phyloP scores from a whole-genome alignment of 1,140 invertebrate species.

The Brachystomella parvula region DNA sequence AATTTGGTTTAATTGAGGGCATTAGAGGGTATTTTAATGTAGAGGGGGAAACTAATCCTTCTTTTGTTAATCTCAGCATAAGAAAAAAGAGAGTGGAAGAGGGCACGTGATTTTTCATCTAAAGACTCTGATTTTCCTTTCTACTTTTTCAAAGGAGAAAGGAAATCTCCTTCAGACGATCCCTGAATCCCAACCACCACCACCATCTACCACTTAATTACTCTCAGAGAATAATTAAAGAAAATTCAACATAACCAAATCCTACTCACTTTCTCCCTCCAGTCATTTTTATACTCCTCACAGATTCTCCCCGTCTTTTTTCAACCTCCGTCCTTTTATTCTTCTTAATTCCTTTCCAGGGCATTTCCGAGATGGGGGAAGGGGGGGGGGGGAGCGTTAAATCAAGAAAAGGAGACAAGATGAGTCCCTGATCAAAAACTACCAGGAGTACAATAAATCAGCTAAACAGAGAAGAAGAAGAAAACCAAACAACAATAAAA shows the following conservation, averaged over 20 bases:
- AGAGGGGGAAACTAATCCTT: conserved; percentile 9
- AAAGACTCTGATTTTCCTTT: not conserved
- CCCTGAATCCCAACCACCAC: conserved; percentile 11
- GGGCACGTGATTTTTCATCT: conserved; percentile 10
- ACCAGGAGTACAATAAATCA: too few relatives aligned
- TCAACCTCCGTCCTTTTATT: not conserved
- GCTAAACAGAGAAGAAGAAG: too few relatives aligned
- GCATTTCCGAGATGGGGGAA: too few relatives aligned
- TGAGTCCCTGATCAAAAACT: too few relatives aligned
- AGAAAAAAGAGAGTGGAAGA: too few relatives aligned
- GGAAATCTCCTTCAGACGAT: not conserved
- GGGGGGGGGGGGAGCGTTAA: too few relatives aligned
- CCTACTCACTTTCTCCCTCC: too few relatives aligned
- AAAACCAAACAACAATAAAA: too few relatives aligned
- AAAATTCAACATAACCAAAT: too few relatives aligned
- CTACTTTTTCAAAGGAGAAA: too few relatives aligned
- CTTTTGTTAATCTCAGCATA: conserved; percentile 5
- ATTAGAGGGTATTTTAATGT: conserved; percentile 11
- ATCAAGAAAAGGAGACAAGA: too few relatives aligned
- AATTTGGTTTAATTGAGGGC: conserved; percentile 11
- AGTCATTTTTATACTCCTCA: too few relatives aligned
- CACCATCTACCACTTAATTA: conserved; percentile 12
- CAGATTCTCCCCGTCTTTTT: not conserved
- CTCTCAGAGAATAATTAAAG: conserved; percentile 7
- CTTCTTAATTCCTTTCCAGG: not conserved